Conservation (phyloP, 2,113 vertebrate species). For the Puffinus mauretanicus region DNA sequence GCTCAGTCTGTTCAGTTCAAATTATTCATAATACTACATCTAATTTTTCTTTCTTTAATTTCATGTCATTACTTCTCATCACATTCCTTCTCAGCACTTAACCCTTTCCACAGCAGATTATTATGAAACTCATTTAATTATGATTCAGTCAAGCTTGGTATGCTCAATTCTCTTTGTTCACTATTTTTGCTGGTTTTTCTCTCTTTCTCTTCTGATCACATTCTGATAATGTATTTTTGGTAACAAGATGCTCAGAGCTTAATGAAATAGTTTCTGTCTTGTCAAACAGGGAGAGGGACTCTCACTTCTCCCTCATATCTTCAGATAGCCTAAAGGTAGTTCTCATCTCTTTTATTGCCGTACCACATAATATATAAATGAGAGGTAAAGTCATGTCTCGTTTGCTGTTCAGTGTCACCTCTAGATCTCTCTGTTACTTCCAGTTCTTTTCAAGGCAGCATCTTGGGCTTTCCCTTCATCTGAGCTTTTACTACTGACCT, state of each 20-base stretch:
- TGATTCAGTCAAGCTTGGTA: not conserved
- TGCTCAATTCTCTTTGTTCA: not conserved
- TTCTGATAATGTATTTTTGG: not conserved
- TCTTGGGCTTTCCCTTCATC: not conserved
- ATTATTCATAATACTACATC: constrained; percentile 42
- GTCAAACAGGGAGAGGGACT: not conserved
- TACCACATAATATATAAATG: not conserved
- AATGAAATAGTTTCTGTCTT: not conserved
- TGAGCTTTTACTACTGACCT: not conserved
- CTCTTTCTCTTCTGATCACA: not conserved
- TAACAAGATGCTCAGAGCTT: not conserved
- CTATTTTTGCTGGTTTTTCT: not conserved
- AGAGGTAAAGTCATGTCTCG: not conserved
- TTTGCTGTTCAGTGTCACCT: not conserved
- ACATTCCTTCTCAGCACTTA: constrained; percentile 8
- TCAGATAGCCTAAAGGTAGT: not conserved
- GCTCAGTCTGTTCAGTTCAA: constrained; percentile 39
- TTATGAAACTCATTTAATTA: not conserved
- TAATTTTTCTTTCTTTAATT: constrained; percentile 40
- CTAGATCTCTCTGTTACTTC: not conserved
- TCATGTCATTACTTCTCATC: constrained; percentile 20
- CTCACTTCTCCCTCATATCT: not conserved
- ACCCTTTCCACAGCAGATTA: not conserved
- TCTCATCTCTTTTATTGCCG: not conserved
- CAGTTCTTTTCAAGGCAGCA: not conserved